Conservation (phyloP, 2,888 invertebrate species). For the Caenorhabditis sinica region DNA sequence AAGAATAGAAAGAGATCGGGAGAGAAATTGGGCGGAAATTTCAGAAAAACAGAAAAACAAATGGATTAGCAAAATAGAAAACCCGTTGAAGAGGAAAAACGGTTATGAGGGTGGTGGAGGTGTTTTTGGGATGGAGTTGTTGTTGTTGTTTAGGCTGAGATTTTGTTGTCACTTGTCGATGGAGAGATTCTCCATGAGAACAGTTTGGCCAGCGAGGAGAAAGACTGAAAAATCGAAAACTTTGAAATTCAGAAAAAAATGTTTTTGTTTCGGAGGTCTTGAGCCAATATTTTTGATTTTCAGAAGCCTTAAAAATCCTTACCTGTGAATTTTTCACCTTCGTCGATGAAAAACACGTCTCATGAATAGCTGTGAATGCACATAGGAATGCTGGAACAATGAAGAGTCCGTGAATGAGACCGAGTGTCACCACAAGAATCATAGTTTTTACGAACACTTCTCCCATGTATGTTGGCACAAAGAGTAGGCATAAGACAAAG, state of each 20-base stretch:
- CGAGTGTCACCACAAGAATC: constrained; percentile 81
- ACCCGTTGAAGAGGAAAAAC: constrained; percentile 52
- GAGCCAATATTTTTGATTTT: neutral
- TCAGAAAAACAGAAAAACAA: constrained; percentile 46
- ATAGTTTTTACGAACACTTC: constrained; percentile 82
- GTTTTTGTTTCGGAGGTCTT: neutral
- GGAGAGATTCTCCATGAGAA: constrained; percentile 72
- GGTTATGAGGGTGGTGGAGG: neutral
- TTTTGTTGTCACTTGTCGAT: constrained; percentile 69
- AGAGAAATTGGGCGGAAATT: constrained; percentile 6
- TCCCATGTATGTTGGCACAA: constrained; percentile 80
- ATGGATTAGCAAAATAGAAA: constrained; percentile 43
- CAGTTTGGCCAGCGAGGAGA: constrained; percentile 70
- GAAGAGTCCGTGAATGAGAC: constrained; percentile 80
- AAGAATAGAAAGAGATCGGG: constrained; percentile 34
- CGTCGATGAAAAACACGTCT: constrained; percentile 49
- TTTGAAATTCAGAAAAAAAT: neutral
- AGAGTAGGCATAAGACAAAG: constrained; percentile 78
- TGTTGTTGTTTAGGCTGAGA: constrained; percentile 54
- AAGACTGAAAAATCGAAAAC: constrained; percentile 68
- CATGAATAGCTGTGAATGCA: constrained; percentile 75
- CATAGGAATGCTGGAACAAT: constrained; percentile 80
- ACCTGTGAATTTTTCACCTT: constrained; percentile 66
- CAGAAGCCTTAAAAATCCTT: neutral
- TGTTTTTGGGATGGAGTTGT: constrained; percentile 9